Base-by-base conservation (phyloP, 2,797 vertebrate genomes). In the Epinephelus awoara region DNA sequence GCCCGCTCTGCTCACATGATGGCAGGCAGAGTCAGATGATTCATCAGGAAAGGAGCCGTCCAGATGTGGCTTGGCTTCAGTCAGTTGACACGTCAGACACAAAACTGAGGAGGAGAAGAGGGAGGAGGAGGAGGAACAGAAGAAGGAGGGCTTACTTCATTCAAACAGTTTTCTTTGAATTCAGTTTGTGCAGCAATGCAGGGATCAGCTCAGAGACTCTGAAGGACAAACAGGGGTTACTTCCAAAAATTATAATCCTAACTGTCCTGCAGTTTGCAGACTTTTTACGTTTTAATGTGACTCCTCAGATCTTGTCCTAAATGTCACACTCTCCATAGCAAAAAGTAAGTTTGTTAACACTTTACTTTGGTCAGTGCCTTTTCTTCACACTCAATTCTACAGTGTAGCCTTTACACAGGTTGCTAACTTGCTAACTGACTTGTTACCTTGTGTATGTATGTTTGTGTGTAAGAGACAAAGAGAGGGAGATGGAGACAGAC, bases 31-130 rank as follows among this genome's bases (percentile, higher is more conserved):
- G 56, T 65, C 69, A 6, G 65, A 81, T 89, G 84, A 89, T 25
- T 82, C 79, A 82, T 64, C 58, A 17, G 65, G 23, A 4, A 44
- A 67, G 27, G 50, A 73, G 75, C 2, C 1, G 50, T 42, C 77
- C 89, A 89, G 66, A 88, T 89, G 86, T 88, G 79, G 79, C 51
- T 69, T 84, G 76, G 73, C 80, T 69, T 56, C 29, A 49, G 68
- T 15, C 11, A 13, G 75, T 38, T 76, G 86, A 90, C 88, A 87
- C 80, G 82, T 89, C 67, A 68, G 67, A 83, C 59, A 70, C 50
- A 68, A n/a, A 62, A 18, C 49, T 47, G 65, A 15, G 18, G 52
- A 63, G 54, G 17, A 42, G 38, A 2, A 73, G 18, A 6, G 57
- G 21, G 17, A 54, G 17, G 15, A 46, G 17, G 15, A 46, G 38